Conservation (phyloP, 2,113 vertebrate genomes). For the Azemiops feae region DNA sequence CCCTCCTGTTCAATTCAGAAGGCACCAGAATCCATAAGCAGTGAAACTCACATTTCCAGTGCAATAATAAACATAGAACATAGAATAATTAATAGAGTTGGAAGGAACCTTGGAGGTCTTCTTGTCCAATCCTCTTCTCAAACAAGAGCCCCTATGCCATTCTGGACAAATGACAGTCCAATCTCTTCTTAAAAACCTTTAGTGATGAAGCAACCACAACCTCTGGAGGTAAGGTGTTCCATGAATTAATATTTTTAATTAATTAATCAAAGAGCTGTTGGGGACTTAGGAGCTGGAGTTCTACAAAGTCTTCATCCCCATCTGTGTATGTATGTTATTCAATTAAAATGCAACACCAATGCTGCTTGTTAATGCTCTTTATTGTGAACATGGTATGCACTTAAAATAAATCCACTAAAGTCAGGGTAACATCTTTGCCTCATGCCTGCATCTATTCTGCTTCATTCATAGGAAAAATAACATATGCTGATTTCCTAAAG, state of each 20-base stretch:
- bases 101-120: background rate
- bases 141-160: background rate
- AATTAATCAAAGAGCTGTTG: background rate
- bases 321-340: background rate
- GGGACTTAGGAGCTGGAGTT: background rate
- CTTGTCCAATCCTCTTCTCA: background rate
- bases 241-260: too few relatives aligned
- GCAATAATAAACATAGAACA: background rate
- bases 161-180: too few relatives aligned
- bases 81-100: background rate
- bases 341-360: background rate
- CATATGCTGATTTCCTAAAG: background rate
- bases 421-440: conserved; percentile 9
- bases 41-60: background rate
- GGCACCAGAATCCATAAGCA: conserved; percentile 1
- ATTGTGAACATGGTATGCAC: background rate
- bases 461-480: background rate
- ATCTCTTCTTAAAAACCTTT: too few relatives aligned
- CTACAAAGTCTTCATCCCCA: background rate
- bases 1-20: conserved; percentile 12
- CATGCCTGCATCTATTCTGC: conserved; percentile 2
- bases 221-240: too few relatives aligned
- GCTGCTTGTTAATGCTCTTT: background rate
- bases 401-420: conserved; percentile 35
- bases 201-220: too few relatives aligned